A percentile compares a stretch with the other conserved stretches of the same genome.
phyloP scores from a whole-genome alignment of 2,888 invertebrate genomes.

The Drosophila infuscata region DNA sequence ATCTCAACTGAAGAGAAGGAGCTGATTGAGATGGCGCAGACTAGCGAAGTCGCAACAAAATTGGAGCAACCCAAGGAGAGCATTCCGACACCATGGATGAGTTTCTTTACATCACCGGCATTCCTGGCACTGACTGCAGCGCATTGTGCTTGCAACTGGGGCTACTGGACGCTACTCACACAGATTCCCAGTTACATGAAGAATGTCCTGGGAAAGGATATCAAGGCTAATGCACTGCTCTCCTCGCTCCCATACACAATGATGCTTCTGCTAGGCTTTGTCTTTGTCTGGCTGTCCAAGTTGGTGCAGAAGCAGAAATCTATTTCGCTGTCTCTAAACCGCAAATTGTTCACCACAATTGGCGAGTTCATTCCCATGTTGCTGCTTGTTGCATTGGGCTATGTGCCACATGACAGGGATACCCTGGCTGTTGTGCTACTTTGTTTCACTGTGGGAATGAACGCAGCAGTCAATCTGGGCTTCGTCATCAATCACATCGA shows the following conservation, averaged over 20 bases:
- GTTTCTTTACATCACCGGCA: slow-evolving; percentile 87
- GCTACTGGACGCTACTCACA: slow-evolving; percentile 90
- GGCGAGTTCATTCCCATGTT: slow-evolving; percentile 86
- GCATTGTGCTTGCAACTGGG: slow-evolving; percentile 86
- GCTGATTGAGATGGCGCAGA: slow-evolving; percentile 88
- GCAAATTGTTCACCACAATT: slow-evolving; percentile 83
- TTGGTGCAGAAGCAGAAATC: slow-evolving; percentile 78
- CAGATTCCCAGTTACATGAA: slow-evolving; percentile 90
- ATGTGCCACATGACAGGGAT: slow-evolving; percentile 82
- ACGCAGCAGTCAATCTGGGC: slow-evolving; percentile 86
- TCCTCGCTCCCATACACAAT: slow-evolving; percentile 87
- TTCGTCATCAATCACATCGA: slow-evolving; percentile 89
- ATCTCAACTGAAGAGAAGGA: slow-evolving; percentile 88
- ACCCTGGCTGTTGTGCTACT: slow-evolving; percentile 86
- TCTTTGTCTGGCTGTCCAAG: slow-evolving; percentile 87
- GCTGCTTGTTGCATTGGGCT: slow-evolving; percentile 86
- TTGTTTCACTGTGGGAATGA: slow-evolving; percentile 87
- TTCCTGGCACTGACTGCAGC: slow-evolving; percentile 87
- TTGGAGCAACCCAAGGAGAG: slow-evolving; percentile 51
- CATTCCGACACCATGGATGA: slow-evolving; percentile 87
- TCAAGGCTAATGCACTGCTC: slow-evolving; percentile 87
- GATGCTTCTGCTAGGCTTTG: slow-evolving; percentile 86
- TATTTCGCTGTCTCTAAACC: slow-evolving; percentile 82
- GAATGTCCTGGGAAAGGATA: slow-evolving; percentile 89
- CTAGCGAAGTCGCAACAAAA: slow-evolving; percentile 57